These are phyloP conservation scores for Echeneis naucrates DNA, from an alignment of 2,797 vertebrate species.

Conservation along the genomic window DNA sequence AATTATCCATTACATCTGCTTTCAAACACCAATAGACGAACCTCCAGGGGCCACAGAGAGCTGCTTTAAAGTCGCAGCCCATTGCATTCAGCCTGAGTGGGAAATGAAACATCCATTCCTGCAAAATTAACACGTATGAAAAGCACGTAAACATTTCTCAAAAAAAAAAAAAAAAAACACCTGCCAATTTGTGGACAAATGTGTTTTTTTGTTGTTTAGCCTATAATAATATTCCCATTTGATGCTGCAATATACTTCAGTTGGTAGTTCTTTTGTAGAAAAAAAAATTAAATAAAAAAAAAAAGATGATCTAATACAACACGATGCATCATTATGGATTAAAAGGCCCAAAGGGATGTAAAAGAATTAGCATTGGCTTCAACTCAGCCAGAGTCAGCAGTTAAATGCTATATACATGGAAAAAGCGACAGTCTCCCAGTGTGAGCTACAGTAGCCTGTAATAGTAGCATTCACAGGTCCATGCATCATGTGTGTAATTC, in stretches of 20 bases:
- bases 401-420: neutral
- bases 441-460: too few species aligned
- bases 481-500: neutral
- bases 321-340: neutral
- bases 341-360: neutral
- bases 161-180: neutral
- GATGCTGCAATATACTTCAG: neutral
- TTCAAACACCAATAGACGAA: conserved; percentile 22
- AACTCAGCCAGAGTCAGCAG: neutral
- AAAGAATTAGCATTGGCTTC: neutral
- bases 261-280: too few species aligned
- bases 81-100: conserved; percentile 27
- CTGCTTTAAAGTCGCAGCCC: conserved; percentile 31
- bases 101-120: conserved; percentile 23
- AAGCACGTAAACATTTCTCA: neutral
- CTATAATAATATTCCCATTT: neutral
- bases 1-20: conserved; percentile 31
- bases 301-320: neutral
- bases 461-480: neutral
- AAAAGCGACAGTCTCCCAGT: neutral
- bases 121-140: conserved; percentile 1
- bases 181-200: neutral
- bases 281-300: too few species aligned
- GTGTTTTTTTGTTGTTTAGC: neutral
- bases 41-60: conserved; percentile 29